Percentiles rank a stretch among this genome's conserved stretches.
These are phyloP conservation scores for Seira ritae DNA, from an alignment of 2,888 invertebrate genomes.

Conservation along the genomic window DNA sequence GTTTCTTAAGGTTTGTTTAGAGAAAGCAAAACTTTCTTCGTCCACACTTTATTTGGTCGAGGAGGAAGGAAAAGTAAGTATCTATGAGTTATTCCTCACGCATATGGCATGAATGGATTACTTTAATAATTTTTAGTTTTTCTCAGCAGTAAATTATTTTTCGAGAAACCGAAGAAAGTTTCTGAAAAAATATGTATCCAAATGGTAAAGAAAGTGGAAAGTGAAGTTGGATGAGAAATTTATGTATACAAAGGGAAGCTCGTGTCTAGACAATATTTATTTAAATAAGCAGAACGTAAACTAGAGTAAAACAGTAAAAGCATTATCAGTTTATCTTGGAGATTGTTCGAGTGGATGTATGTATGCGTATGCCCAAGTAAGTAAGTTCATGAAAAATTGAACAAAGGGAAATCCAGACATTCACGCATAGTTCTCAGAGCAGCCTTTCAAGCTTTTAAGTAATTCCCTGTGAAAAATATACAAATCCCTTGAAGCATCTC, in stretches of 20 bases:
- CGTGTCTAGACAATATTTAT: neutral
- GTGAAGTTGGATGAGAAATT: neutral
- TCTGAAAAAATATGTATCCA: neutral
- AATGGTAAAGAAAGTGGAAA: neutral
- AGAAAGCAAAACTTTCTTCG: neutral
- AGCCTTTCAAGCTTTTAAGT: neutral
- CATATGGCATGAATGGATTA: neutral
- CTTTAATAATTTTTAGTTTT: neutral
- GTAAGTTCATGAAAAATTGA: slow-evolving; percentile 6
- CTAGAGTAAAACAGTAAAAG: neutral
- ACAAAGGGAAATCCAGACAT: slow-evolving; percentile 6
- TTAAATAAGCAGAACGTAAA: neutral
- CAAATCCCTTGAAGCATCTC: slow-evolving; percentile 57
- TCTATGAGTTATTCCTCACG: neutral
- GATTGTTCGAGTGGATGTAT: neutral
- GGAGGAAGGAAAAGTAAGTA: no score
- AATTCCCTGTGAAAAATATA: slow-evolving; percentile 24
- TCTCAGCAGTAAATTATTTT: neutral
- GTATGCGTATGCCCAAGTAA: neutral
- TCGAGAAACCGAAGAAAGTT: neutral
- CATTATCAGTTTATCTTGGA: neutral
- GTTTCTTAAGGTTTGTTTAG: neutral
- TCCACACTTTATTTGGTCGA: neutral
- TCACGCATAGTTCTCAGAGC: neutral
- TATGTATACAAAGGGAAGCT: neutral